A percentile compares a stretch with the other conserved stretches of the same genome.
phyloP scores from a whole-genome alignment of 2,797 vertebrate genomes.

The Liparis tanakae region DNA sequence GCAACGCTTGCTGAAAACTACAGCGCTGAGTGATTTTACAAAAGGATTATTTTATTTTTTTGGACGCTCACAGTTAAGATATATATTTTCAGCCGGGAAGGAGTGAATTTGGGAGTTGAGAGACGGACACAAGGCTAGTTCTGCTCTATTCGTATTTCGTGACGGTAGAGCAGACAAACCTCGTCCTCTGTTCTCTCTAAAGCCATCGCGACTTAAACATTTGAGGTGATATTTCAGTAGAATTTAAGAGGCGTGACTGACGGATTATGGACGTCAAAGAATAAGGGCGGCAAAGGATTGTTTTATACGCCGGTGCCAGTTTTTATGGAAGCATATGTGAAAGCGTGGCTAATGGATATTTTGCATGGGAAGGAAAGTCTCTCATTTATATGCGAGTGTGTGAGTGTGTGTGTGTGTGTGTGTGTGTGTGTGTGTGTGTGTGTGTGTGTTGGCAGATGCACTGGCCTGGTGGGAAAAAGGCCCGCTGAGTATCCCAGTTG shows the following conservation, averaged over 20 bases:
- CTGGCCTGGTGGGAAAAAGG: conserved; percentile 37
- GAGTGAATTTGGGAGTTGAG: background rate
- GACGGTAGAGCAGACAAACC: background rate
- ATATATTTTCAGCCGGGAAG: background rate
- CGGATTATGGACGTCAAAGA: conserved; percentile 27
- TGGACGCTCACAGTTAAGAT: background rate
- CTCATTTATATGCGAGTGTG: background rate
- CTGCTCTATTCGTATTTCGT: conserved; percentile 13
- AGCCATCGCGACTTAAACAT: background rate
- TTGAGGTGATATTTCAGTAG: background rate
- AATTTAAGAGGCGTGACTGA: conserved; percentile 4
- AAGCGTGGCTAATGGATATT: conserved; percentile 36
- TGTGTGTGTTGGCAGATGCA: conserved; percentile 33
- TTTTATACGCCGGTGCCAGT: conserved; percentile 1
- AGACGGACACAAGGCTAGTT: background rate
- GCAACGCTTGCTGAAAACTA: background rate
- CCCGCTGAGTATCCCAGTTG: conserved; percentile 25
- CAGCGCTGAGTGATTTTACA: background rate
- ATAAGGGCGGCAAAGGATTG: conserved; percentile 15
- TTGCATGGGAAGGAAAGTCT: conserved; percentile 40
- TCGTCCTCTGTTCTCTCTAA: background rate
- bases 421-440: conserved; percentile 24
- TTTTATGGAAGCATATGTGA: conserved; percentile 38
- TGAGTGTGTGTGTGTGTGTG: conserved; percentile 23
- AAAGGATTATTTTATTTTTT: background rate